Evolutionary conservation across 2,888 invertebrate species (phyloP), one percentile per base, ranked within the genome.

Genomic region (Polylopha cassiicola): DNA sequence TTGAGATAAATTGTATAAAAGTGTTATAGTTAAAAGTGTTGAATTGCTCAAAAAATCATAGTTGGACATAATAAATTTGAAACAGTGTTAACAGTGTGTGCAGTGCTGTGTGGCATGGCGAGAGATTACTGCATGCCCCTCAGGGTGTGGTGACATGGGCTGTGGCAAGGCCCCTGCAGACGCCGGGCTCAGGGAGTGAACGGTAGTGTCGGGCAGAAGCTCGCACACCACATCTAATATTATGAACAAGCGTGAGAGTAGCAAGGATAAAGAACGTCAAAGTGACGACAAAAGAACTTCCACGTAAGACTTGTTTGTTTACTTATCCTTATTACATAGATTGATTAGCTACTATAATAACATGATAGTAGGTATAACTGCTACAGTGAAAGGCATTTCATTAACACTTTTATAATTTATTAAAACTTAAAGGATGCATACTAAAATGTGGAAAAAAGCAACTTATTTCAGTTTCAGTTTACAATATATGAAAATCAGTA

Each of bases 241-340:
- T 77, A 86, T 86, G 86, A 85, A 86, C 73, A 86, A 84, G 67
- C 78, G 84, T 55, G 85, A 85, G 53, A 74, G 74, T 69, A 84
- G 66, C 70, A 81, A 85, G 68, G 84, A 85, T 46, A 85, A 87
- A 65, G 86, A 86, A 73, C 84, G 86, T 67, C 84, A 85, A 64
- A 84, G 78, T 61, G 86, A 86, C 63, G 86, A 86, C 46, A 87
- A 87, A 70, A 74, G 84, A 71, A 76, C 78, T 61, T 85, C 85
- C 57, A 79, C 74, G 86, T 87, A 75, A 84, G 86, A 49, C 39
- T 13, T 13, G 8, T 34, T 14, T 9, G 13, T n/a, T 3, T n/a
- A n/a, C 15, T 11, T 11, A 11, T 1, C 8, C 3, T n/a, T 11
- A n/a, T 9, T 21, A 29, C 5, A 16, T 23, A 7, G 7, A 24